Evolutionary conservation across 1,140 invertebrate genomes (phyloP).

Genomic region (Cylas formicarius): DNA sequence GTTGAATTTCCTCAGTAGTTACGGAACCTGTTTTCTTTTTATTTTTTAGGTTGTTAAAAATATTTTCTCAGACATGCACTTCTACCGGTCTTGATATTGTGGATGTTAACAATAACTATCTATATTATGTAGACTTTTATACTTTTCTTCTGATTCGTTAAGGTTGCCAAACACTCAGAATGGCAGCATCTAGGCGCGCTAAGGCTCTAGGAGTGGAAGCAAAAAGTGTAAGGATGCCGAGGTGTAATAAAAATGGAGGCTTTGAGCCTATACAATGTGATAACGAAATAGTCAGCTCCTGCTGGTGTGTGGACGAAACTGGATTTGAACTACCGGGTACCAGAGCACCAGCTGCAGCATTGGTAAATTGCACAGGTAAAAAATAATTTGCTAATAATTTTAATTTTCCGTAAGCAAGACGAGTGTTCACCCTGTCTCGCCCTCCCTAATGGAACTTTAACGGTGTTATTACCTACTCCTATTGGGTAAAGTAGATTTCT

Average conservation of each 20-base stretch:
- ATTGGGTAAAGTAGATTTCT: no score
- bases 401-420: no score
- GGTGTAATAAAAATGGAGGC: slow-evolving; percentile 61
- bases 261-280: slow-evolving; percentile 73
- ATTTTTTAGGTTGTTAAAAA: no score
- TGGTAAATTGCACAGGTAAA: slow-evolving; percentile 66
- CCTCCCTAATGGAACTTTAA: no score
- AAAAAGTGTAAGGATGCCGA: slow-evolving; percentile 53
- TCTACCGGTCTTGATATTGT: no score
- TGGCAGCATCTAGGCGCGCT: slow-evolving; percentile 54
- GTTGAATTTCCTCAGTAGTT: no score
- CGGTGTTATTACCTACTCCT: no score
- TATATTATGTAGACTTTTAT: neutral
- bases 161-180: slow-evolving; percentile 61
- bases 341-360: slow-evolving; percentile 51
- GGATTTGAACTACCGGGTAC: slow-evolving; percentile 74
- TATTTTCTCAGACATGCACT: no score
- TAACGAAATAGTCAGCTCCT: slow-evolving; percentile 55
- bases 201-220: slow-evolving; percentile 49
- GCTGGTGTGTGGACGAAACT: slow-evolving; percentile 74
- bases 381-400: no score
- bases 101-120: neutral
- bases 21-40: no score
- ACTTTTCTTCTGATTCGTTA: slow-evolving; percentile 25
- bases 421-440: no score